Evolutionary conservation across 2,888 invertebrate genomes (phyloP).

Genomic region (Macrophya alboannulata): DNA sequence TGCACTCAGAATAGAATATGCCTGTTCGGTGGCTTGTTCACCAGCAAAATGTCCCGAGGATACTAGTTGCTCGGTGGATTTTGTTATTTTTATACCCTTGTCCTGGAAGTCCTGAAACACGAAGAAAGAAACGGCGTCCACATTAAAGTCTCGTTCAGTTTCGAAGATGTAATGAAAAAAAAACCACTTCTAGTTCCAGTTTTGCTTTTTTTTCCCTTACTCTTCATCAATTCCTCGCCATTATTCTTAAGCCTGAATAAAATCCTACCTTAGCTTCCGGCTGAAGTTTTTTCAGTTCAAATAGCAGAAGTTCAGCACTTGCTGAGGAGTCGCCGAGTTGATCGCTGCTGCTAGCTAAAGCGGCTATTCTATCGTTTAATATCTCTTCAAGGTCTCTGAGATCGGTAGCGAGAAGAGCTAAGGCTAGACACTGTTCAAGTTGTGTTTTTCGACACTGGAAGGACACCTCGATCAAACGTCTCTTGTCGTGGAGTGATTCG

Average conservation of each 20-base stretch:
- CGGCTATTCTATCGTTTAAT: conserved; percentile 82
- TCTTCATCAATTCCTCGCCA: background rate
- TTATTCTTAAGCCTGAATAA: background rate
- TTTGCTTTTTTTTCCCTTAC: no score
- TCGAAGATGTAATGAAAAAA: background rate
- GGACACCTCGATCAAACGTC: conserved; percentile 87
- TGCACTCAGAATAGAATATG: conserved; percentile 85
- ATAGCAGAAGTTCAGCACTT: conserved; percentile 86
- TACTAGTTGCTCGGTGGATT: conserved; percentile 89
- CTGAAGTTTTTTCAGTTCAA: conserved; percentile 86
- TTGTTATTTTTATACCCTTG: conserved; percentile 88
- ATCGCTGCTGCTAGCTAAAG: conserved; percentile 82
- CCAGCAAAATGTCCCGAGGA: conserved; percentile 87
- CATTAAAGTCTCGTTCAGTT: background rate
- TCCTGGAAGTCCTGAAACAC: conserved; percentile 85
- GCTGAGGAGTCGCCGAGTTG: conserved; percentile 88
- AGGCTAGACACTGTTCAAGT: conserved; percentile 89
- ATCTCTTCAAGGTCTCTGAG: conserved; percentile 85
- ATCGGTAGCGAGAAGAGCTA: conserved; percentile 88
- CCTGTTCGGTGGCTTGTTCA: conserved; percentile 85
- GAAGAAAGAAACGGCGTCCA: conserved; percentile 40
- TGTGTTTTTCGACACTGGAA: conserved; percentile 88
- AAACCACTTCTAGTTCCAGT: background rate
- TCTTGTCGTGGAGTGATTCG: conserved; percentile 88
- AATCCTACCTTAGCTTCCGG: conserved; percentile 85